These are phyloP conservation scores for Mercenaria mercenaria DNA, from an alignment of 1,140 invertebrate genomes.

Conservation along the genomic window DNA sequence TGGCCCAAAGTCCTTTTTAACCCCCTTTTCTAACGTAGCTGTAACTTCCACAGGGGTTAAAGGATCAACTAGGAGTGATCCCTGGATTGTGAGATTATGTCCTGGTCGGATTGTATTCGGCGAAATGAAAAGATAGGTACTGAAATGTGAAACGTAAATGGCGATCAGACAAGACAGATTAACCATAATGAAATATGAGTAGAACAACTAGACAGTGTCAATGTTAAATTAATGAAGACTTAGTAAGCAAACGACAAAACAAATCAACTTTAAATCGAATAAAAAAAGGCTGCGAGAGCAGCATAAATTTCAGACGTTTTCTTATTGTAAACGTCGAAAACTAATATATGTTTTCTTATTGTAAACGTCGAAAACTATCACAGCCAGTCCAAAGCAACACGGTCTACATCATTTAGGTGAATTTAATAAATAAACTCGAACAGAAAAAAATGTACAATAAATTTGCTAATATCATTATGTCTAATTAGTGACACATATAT, in stretches of 20 bases:
- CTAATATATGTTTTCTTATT: no score
- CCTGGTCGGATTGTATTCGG: constrained; percentile 46
- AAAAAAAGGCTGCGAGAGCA: neutral
- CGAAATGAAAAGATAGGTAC: constrained; percentile 46
- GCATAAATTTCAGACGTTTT: no score
- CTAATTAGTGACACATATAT: no score
- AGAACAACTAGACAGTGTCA: neutral
- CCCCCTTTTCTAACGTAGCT: neutral
- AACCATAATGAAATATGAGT: neutral
- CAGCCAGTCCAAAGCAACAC: no score
- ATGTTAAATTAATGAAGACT: neutral
- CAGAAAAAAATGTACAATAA: no score
- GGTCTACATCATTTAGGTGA: no score
- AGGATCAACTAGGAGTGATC: constrained; percentile 17
- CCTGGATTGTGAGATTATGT: constrained; percentile 44
- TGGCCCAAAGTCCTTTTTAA: neutral
- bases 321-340: no score
- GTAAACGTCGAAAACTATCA: no score
- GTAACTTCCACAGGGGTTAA: constrained; percentile 14
- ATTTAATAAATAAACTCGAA: no score
- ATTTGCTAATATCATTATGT: no score
- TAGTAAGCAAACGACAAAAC: neutral
- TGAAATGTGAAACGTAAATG: neutral
- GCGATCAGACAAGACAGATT: neutral
- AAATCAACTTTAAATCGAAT: neutral